These are phyloP conservation scores for Ctenochaetus hawaiiensis DNA, from an alignment of 2,797 vertebrate species.

Conservation along the genomic window DNA sequence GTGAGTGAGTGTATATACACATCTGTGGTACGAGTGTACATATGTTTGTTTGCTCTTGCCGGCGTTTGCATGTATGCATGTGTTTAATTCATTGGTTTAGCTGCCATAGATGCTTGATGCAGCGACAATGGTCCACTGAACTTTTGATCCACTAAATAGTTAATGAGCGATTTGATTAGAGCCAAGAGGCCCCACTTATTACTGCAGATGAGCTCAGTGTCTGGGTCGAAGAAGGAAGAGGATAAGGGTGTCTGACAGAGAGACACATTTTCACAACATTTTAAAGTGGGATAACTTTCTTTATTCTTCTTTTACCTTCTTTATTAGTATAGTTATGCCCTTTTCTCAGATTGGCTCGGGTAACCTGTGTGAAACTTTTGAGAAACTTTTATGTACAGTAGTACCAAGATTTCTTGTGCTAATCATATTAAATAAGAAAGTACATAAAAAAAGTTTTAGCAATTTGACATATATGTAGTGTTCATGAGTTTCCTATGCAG, in stretches of 20 bases:
- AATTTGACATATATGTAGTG: neutral
- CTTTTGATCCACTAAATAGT: slow-evolving; percentile 97
- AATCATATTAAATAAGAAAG: neutral
- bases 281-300: slow-evolving; percentile 9
- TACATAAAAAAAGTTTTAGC: neutral
- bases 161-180: slow-evolving; percentile 96
- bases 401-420: neutral
- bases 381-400: neutral
- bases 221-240: slow-evolving; percentile 84
- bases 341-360: neutral
- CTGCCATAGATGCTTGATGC: slow-evolving; percentile 80
- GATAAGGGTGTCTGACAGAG: slow-evolving; percentile 49
- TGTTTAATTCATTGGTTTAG: slow-evolving; percentile 54
- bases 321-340: neutral
- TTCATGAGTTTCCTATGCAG: no score
- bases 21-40: slow-evolving; percentile 31
- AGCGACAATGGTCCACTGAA: slow-evolving; percentile 90
- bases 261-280: slow-evolving; percentile 42
- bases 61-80: slow-evolving; percentile 40
- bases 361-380: neutral
- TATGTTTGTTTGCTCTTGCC: slow-evolving; percentile 17
- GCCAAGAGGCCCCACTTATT: slow-evolving; percentile 85
- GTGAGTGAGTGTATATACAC: slow-evolving; percentile 30
- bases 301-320: neutral
- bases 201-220: slow-evolving; percentile 88